Conservation (phyloP, 2,888 invertebrate species). For the Listrodromus nycthemerus region DNA sequence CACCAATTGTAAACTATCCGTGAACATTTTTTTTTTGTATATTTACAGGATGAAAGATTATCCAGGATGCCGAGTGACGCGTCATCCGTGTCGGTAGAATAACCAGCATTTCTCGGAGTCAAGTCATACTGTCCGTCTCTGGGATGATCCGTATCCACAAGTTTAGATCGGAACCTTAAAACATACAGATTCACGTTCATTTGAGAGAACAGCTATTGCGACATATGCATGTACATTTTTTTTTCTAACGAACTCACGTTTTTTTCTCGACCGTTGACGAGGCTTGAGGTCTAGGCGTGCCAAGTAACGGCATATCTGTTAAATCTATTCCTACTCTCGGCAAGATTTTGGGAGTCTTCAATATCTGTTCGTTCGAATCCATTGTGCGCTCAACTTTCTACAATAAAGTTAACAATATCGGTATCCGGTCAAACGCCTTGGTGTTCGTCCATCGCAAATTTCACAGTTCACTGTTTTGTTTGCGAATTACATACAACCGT, state of each 20-base stretch:
- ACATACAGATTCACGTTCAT: background rate
- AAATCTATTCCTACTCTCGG: conserved; percentile 67
- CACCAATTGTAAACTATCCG: conserved; percentile 1
- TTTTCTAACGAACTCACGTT: conserved; percentile 71
- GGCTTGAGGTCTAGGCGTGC: conserved; percentile 84
- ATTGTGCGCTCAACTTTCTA: conserved; percentile 17
- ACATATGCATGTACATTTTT: conserved; percentile 2
- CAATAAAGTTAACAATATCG: background rate
- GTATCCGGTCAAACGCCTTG: conserved; percentile 24
- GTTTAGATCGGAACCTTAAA: conserved; percentile 43
- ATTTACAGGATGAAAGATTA: conserved; percentile 77
- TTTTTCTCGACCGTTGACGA: conserved; percentile 83
- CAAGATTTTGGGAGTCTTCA: conserved; percentile 68
- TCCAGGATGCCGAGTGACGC: conserved; percentile 78
- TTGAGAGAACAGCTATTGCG: background rate
- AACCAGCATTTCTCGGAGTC: conserved; percentile 46
- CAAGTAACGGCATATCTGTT: conserved; percentile 77
- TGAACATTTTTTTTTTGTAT: background rate
- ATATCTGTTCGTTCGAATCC: conserved; percentile 52
- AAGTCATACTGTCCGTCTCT: conserved; percentile 32
- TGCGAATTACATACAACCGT: too few relatives aligned
- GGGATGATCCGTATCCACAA: conserved; percentile 8
- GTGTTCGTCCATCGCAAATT: conserved; percentile 54
- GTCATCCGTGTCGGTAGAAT: conserved; percentile 65
- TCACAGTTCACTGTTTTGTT: conserved; percentile 73